Evolutionary conservation across 2,797 vertebrate genomes (phyloP).

Genomic region (Anableps anableps): DNA sequence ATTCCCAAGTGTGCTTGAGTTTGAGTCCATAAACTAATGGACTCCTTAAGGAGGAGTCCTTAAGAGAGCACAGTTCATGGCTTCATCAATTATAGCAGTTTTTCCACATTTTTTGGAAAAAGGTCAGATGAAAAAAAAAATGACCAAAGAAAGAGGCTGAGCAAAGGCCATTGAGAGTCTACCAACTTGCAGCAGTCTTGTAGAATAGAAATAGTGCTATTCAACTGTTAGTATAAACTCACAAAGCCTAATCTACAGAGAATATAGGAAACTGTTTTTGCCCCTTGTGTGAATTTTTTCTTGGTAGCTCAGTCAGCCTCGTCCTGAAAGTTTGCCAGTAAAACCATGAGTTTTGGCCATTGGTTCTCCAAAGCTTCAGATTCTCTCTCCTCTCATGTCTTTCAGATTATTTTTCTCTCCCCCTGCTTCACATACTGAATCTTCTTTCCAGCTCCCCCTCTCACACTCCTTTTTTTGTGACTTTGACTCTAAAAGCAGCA

Average conservation of each 20-base stretch:
- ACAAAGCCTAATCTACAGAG: conserved; percentile 40
- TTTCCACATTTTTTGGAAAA: too few species aligned
- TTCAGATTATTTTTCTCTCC: conserved; percentile 43
- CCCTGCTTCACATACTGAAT: conserved; percentile 31
- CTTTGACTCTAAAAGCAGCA: conserved; percentile 58
- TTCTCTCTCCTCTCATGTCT: conserved; percentile 16
- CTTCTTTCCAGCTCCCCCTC: background rate
- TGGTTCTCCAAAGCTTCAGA: conserved; percentile 30
- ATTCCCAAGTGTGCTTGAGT: background rate
- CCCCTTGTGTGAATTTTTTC: conserved; percentile 18
- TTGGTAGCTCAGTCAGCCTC: conserved; percentile 20
- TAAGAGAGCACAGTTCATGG: too few species aligned
- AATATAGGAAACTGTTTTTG: conserved; percentile 16
- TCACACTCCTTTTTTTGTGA: conserved; percentile 42
- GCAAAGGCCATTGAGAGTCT: conserved; percentile 35
- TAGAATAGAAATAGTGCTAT: conserved; percentile 70
- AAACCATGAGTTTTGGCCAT: conserved; percentile 32
- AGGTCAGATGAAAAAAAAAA: conserved; percentile 28
- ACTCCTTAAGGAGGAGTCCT: too few species aligned
- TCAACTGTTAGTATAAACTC: conserved; percentile 50
- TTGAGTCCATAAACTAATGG: background rate
- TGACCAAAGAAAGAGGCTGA: conserved; percentile 40
- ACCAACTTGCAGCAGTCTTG: conserved; percentile 79
- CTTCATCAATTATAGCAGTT: too few species aligned
- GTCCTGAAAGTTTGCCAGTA: conserved; percentile 33